Evolutionary conservation across 2,113 vertebrate genomes (phyloP), one percentile per base, ranked within the genome.

Genomic region (Dolichallabes microphthalmus): DNA sequence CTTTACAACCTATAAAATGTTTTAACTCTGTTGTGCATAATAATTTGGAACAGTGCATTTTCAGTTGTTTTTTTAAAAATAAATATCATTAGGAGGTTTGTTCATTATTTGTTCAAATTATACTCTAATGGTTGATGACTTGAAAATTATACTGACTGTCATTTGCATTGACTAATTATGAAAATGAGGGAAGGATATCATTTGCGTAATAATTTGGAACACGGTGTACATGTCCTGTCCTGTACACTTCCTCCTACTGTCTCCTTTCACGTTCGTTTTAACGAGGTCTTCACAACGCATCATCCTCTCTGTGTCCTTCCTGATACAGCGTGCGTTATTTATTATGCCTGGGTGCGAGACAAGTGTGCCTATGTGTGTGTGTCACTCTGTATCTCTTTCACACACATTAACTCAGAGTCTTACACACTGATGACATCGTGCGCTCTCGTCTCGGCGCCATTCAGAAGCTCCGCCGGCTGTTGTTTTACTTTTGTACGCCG

Each of bases 401-500:
- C 22, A 69, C 66, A 69, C 66, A 32, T 69, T 25, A 50, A 52
- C 69, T 69, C 32, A 27, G 45, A 75, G 45, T 52, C 25, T 52
- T 27, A 73, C 19, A 73, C 35, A 8, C 50, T 27, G 50, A 76
- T 76, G 74, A 76, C 52, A 57, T 19, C 20, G n/a, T 77, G 52
- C 2, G 13, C 52, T 55, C 74, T 73, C 55, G 25, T 76, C 58
- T 76, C 73, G 22, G 73, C 45, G 35, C 58, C 76, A 74, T 71
- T 83, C 20, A 55, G 64, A 87, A 57, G 39, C 82, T 79, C 35
- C 39, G 60, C 68, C 75, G 61, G 71, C 86, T 79, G 53, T 22
- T 66, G 80, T 74, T 87, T 83, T 71, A 78, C 80, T 60, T 78
- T 35, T 69, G 63, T 69, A 80, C 55, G 45, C 35, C 57, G 19